Conservation (phyloP, 2,113 vertebrate species). For the Lepus americanus region DNA sequence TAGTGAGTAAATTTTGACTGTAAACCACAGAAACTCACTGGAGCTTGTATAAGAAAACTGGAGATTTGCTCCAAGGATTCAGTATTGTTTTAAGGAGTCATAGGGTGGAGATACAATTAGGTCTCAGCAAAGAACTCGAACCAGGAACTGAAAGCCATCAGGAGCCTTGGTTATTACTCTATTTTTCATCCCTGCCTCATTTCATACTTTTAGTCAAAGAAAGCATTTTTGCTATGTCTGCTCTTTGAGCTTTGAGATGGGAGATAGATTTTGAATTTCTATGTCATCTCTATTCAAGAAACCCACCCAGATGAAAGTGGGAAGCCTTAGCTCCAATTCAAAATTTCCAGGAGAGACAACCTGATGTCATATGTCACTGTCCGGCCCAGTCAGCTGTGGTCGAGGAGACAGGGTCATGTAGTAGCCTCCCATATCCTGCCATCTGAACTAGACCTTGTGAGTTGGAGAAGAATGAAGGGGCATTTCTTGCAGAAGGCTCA, state of each 20-base stretch:
- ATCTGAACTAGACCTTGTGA: not conserved
- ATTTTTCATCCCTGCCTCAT: not conserved
- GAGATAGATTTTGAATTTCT: constrained; percentile 27
- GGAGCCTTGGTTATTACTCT: not conserved
- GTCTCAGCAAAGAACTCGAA: not conserved
- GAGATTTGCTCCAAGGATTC: not conserved
- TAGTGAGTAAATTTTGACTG: not conserved
- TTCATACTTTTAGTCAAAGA: not conserved
- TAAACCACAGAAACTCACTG: not conserved
- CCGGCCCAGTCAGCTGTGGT: not conserved
- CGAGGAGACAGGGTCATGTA: not conserved
- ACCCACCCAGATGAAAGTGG: not conserved
- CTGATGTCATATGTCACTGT: not conserved
- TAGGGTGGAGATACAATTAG: constrained; percentile 4
- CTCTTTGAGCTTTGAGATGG: not conserved
- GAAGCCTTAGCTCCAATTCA: not conserved
- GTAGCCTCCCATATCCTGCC: not conserved
- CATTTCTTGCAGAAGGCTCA: not conserved
- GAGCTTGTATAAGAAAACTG: not conserved
- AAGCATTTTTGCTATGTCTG: constrained; percentile 19
- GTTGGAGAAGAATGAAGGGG: not conserved
- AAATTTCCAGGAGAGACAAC: not conserved
- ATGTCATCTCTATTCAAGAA: not conserved
- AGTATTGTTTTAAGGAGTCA: not conserved
- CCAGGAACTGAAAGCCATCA: not conserved